Conservation (phyloP, 92 coral and sea anemone genomes). For the Epizoanthus stellaris region DNA sequence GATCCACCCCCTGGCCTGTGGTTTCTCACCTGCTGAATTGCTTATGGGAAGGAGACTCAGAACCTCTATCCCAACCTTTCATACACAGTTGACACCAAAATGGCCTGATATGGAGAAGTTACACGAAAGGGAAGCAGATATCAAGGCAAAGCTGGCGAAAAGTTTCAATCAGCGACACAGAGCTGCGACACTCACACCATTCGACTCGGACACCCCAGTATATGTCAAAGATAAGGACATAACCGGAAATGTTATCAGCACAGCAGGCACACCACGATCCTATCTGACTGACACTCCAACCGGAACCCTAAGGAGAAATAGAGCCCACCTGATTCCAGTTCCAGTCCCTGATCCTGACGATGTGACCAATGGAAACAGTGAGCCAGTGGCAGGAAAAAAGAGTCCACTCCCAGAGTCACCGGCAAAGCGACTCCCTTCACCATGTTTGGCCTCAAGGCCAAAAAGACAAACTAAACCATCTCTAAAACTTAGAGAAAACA, state of each 20-base stretch:
- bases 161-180: constrained; percentile 38
- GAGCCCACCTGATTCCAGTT: constrained; percentile 3
- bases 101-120: constrained; percentile 43
- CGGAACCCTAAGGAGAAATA: constrained; percentile 13
- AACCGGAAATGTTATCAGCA: constrained; percentile 14
- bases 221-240: constrained; percentile 39
- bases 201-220: constrained; percentile 38
- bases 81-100: constrained; percentile 21
- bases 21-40: constrained; percentile 54
- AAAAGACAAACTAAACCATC: not conserved
- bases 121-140: constrained; percentile 43
- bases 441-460: constrained; percentile 19
- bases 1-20: constrained; percentile 64
- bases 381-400: constrained; percentile 10
- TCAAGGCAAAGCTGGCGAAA: constrained; percentile 41
- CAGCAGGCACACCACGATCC: constrained; percentile 43
- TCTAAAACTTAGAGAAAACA: not conserved
- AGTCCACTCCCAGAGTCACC: constrained; percentile 13
- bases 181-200: constrained; percentile 18
- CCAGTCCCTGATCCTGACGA: not conserved
- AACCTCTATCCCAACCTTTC: constrained; percentile 47
- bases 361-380: not conserved
- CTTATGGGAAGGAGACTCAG: constrained; percentile 50
- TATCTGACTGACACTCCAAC: constrained; percentile 25
- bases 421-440: constrained; percentile 25